Evolutionary conservation across 2,797 vertebrate genomes (phyloP).

Genomic region (Acanthopagrus latus): DNA sequence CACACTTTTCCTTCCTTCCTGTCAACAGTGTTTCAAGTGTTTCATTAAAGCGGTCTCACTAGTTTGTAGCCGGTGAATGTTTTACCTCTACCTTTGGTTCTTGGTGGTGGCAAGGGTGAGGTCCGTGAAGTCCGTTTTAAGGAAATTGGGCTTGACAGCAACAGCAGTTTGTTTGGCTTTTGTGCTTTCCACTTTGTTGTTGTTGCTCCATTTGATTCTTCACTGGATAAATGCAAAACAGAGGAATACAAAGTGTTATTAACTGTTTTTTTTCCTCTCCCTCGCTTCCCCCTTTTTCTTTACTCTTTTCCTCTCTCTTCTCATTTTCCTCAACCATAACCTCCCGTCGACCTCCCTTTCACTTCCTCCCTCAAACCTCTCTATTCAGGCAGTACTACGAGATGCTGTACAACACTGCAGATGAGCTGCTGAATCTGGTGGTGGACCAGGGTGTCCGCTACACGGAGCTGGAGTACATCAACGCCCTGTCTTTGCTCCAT

Average conservation of each 20-base stretch:
- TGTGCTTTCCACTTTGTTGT: constrained; percentile 55
- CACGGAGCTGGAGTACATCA: constrained; percentile 98
- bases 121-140: constrained; percentile 64
- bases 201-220: constrained; percentile 46
- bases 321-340: not conserved
- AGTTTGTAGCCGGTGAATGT: constrained; percentile 52
- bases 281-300: constrained; percentile 1
- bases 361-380: constrained; percentile 22
- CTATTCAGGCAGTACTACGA: constrained; percentile 95
- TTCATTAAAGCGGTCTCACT: constrained; percentile 68
- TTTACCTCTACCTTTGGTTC: constrained; percentile 50
- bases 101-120: constrained; percentile 32
- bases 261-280: not conserved
- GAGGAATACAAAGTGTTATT: constrained; percentile 32
- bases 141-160: constrained; percentile 64
- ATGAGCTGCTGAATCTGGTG: constrained; percentile 96
- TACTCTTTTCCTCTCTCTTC: not conserved
- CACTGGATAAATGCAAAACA: constrained; percentile 27
- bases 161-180: constrained; percentile 58
- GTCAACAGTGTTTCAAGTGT: constrained; percentile 68
- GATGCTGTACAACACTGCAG: constrained; percentile 98
- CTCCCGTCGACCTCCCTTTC: not conserved
- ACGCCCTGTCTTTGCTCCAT: constrained; percentile 94
- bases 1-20: constrained; percentile 42
- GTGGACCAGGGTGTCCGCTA: constrained; percentile 98